Conservation (phyloP, 2,797 vertebrate genomes). For the Chromobotia macracanthus region DNA sequence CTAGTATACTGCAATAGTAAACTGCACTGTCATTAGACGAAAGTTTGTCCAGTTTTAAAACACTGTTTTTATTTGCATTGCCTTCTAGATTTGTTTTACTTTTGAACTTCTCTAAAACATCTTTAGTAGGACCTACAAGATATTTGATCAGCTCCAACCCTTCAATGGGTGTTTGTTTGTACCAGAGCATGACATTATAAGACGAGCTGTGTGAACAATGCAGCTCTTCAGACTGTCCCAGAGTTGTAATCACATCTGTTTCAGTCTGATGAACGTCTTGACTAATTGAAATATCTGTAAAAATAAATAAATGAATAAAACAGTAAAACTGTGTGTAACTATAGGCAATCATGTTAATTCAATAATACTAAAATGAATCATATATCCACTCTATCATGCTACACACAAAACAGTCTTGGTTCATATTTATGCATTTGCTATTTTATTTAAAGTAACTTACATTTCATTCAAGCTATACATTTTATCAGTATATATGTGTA, state of each 20-base stretch:
- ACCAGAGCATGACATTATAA: slow-evolving; percentile 62
- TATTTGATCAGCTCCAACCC: background rate
- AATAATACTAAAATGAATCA: background rate
- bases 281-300: slow-evolving; percentile 32
- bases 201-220: slow-evolving; percentile 59
- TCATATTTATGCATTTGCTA: too few relatives aligned
- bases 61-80: slow-evolving; percentile 26
- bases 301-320: background rate
- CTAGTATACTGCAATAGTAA: slow-evolving; percentile 52
- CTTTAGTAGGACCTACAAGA: background rate
- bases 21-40: slow-evolving; percentile 44
- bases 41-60: slow-evolving; percentile 45
- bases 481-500: too few relatives aligned
- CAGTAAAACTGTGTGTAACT: background rate
- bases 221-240: slow-evolving; percentile 14
- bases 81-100: slow-evolving; percentile 43
- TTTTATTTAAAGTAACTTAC: too few relatives aligned
- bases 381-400: too few relatives aligned
- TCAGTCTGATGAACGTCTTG: slow-evolving; percentile 53
- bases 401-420: too few relatives aligned
- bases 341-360: background rate
- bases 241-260: slow-evolving; percentile 2
- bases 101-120: slow-evolving; percentile 16
- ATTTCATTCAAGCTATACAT: too few relatives aligned
- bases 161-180: slow-evolving; percentile 42